These are phyloP conservation scores for Chiloscyllium punctatum DNA, from an alignment of 2,797 vertebrate species.

Conservation along the genomic window DNA sequence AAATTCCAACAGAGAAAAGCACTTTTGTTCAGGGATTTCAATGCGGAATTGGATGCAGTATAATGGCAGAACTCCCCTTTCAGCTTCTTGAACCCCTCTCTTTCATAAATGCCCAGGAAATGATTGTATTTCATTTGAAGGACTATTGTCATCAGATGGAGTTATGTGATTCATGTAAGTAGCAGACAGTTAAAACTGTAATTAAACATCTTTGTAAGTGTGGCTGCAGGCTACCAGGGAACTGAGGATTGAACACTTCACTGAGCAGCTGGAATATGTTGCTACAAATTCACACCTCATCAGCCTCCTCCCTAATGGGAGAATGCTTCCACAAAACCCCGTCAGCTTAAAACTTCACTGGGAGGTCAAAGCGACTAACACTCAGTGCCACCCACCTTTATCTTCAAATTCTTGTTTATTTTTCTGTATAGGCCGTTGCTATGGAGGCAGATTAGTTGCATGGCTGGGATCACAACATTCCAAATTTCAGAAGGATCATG, in stretches of 20 bases:
- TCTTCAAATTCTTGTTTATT: not conserved
- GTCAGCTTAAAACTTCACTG: not conserved
- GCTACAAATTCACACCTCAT: not conserved
- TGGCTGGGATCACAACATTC: not conserved
- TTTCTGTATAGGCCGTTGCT: not conserved
- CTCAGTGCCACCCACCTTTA: not conserved
- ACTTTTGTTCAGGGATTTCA: not conserved
- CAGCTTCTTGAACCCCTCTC: not conserved
- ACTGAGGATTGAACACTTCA: not conserved
- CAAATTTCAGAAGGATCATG: not conserved
- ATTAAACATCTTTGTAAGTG: not conserved
- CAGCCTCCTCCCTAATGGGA: not conserved
- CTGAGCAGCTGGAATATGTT: not conserved
- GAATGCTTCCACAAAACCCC: not conserved
- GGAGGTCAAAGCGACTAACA: not conserved
- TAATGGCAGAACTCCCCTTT: not conserved
- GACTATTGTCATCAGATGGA: not conserved
- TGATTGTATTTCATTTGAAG: not conserved
- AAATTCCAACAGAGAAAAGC: not conserved
- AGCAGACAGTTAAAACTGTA: not conserved
- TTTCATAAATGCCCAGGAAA: not conserved
- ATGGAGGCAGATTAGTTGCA: conserved; percentile 15
- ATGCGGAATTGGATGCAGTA: not conserved
- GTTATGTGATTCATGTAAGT: not conserved
- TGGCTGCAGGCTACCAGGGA: not conserved